Evolutionary conservation across 1,140 invertebrate species (phyloP), one percentile per base, ranked within the genome.

Genomic region (honey bee (Apis mellifera)): DNA sequence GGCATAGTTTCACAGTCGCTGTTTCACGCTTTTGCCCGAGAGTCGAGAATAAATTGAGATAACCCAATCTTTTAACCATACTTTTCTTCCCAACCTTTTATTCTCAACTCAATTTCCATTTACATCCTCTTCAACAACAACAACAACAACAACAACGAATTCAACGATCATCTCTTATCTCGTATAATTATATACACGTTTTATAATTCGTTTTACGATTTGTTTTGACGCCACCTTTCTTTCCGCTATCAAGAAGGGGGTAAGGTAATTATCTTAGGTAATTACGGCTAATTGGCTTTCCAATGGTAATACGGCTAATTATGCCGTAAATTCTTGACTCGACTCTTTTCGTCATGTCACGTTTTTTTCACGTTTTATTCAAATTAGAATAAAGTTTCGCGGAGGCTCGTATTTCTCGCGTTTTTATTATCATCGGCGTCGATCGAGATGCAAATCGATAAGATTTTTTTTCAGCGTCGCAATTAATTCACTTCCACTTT

Each of bases 201-300:
- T 72, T 4, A 13, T 12, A 2, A 59, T n/a, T n/a, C n/a, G n/a
- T n/a, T n/a, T n/a, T n/a, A n/a, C n/a, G 12, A 17, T n/a, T 59
- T 59, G 21, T 59, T 23, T n/a, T 59, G 55, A 73, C 17, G 12
- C 32, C 15, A 32, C 15, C 9, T 62, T 50, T 7, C 23, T 60
- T 64, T 26, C 52, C 23, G 26, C 5, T 19, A 66, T 23, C 72
- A 64, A 54, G 68, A 60, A 59, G 54, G 3, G 4, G 32, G 32
- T 42, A 42, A 42, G 32, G 48, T 62, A 76, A 84, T 76, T 84
- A 85, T 79, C 76, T 71, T 42, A 60, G 76, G 78, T 75, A 85
- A 84, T 85, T 85, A 75, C 65, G 73, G 82, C 23, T 84, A 84
- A 85, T 85, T 84, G 59, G 70, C 52, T 71, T 52, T 13, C 54